Percentiles rank a stretch among this genome's conserved stretches.
These are phyloP conservation scores for Camelus dromedarius DNA, from an alignment of 2,113 vertebrate genomes.

Conservation along the genomic window DNA sequence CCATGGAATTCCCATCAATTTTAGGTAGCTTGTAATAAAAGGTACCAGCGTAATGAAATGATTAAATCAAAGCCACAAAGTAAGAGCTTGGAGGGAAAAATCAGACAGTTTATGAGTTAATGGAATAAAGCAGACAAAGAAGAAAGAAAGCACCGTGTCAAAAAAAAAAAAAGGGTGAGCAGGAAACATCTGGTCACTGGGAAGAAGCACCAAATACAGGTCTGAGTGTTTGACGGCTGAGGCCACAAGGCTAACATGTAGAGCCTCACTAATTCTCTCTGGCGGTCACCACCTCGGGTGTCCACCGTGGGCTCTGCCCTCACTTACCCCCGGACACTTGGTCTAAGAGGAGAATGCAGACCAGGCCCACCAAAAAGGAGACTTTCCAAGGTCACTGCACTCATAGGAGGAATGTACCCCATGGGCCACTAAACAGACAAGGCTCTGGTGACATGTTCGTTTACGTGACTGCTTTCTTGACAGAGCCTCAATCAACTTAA, in stretches of 20 bases:
- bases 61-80: neutral
- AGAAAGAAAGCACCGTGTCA: neutral
- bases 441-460: neutral
- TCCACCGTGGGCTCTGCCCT: rapidly evolving
- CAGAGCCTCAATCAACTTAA: neutral
- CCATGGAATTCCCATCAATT: neutral
- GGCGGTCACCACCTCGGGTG: rapidly evolving
- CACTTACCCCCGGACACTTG: neutral
- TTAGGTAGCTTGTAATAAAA: neutral
- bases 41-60: neutral
- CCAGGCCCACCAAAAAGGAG: neutral
- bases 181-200: no score
- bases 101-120: neutral
- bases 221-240: neutral
- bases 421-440: neutral
- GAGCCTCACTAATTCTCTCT: rapidly evolving
- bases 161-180: neutral
- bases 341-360: neutral
- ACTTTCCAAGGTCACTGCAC: neutral
- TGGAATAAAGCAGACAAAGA: neutral
- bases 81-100: neutral
- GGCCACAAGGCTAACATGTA: neutral
- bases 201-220: neutral
- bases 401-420: no score
- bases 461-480: neutral